Conservation (phyloP, 2,797 vertebrate species). For the Gymnocypris eckloni region DNA sequence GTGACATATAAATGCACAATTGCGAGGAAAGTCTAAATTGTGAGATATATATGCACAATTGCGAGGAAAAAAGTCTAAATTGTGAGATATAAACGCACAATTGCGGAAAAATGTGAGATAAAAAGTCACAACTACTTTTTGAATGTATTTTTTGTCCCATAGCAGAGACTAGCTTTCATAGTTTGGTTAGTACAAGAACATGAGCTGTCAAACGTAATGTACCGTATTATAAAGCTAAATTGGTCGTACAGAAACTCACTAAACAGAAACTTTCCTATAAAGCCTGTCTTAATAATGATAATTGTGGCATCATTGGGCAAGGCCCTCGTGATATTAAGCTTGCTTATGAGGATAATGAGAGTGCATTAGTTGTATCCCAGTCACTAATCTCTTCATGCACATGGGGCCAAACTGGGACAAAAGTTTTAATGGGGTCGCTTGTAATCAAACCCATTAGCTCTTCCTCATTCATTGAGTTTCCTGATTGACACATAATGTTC, state of each 20-base stretch:
- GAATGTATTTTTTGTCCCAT: neutral
- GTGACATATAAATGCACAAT: too few relatives aligned
- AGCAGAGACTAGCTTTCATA: neutral
- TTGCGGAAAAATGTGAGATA: neutral
- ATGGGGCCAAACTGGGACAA: slow-evolving; percentile 25
- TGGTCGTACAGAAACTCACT: neutral
- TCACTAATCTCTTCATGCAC: slow-evolving; percentile 33
- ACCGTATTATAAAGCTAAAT: neutral
- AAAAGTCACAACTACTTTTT: neutral
- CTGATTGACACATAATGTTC: slow-evolving; percentile 48
- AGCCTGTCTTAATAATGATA: slow-evolving; percentile 14
- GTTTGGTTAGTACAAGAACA: neutral
- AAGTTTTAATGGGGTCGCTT: slow-evolving; percentile 39
- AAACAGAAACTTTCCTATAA: neutral
- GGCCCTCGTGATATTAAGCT: neutral
- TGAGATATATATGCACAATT: too few relatives aligned
- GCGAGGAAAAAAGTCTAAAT: too few relatives aligned
- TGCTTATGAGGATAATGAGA: slow-evolving; percentile 11
- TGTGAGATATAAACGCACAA: neutral
- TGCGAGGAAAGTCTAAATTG: too few relatives aligned
- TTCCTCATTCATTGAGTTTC: slow-evolving; percentile 19
- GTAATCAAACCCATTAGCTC: slow-evolving; percentile 48
- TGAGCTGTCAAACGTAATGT: neutral
- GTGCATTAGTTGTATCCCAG: slow-evolving; percentile 19
- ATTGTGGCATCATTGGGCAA: slow-evolving; percentile 1